Evolutionary conservation across 2,113 vertebrate genomes (phyloP).

Genomic region (Silurus glanis): DNA sequence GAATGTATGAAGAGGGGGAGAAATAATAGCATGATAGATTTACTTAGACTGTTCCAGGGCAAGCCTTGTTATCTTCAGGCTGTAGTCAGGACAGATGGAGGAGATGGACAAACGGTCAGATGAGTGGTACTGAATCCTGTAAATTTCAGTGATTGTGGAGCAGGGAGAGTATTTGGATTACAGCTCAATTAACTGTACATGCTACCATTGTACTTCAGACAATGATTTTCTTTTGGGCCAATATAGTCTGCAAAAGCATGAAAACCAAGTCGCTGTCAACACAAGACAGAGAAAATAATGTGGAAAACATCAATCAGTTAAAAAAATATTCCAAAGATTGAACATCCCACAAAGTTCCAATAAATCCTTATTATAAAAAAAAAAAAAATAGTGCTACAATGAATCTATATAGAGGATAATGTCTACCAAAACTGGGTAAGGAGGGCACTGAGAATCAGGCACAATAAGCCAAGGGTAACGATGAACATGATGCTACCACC

Average conservation of each 20-base stretch:
- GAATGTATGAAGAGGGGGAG: not conserved
- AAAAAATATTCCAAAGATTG: not conserved
- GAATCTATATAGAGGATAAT: not conserved
- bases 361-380: not conserved
- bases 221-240: not conserved
- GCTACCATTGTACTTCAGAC: not conserved
- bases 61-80: conserved; percentile 75
- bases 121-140: conserved; percentile 74
- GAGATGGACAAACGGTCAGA: conserved; percentile 77
- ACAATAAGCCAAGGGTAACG: not conserved
- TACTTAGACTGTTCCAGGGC: conserved; percentile 78
- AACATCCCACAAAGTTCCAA: not conserved
- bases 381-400: not conserved
- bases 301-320: not conserved
- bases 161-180: not conserved
- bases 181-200: not conserved
- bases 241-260: not conserved
- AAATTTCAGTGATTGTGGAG: conserved; percentile 43
- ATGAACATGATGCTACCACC: not conserved
- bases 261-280: not conserved
- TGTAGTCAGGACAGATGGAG: conserved; percentile 77
- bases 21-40: conserved; percentile 43
- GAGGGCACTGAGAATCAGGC: not conserved
- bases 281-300: not conserved
- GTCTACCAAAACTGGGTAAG: not conserved